Percentiles rank a stretch among this genome's conserved stretches.
phyloP scores from a whole-genome alignment of 2,113 vertebrate species.

The Bungarus multicinctus region DNA sequence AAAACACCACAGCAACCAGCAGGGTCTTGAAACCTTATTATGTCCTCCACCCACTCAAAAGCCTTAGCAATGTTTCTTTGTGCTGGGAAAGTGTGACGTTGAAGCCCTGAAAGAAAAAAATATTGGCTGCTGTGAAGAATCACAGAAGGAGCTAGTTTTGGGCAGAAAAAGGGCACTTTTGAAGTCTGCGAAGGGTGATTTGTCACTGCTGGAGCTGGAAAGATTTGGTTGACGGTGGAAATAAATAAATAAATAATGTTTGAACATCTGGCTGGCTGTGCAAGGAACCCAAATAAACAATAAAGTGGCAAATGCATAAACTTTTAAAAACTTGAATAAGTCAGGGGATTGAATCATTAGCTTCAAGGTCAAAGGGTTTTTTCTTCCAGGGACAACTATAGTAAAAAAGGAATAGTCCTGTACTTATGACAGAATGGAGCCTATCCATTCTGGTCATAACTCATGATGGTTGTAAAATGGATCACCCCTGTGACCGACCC shows the following conservation, averaged over 20 bases:
- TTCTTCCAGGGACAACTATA: too few species aligned
- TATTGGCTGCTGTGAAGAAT: not conserved
- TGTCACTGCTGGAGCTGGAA: not conserved
- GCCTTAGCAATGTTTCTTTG: accelerated
- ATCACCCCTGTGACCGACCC: not conserved
- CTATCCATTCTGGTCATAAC: not conserved
- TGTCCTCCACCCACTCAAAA: not conserved
- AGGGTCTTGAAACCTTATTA: not conserved
- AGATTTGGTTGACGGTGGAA: not conserved
- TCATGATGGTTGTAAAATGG: not conserved
- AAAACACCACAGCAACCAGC: not conserved
- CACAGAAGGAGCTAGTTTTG: not conserved
- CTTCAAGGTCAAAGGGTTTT: not conserved
- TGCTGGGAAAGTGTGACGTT: not conserved
- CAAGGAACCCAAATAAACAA: not conserved
- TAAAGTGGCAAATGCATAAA: not conserved
- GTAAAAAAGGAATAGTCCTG: too few species aligned
- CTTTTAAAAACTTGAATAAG: not conserved
- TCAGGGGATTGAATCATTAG: not conserved
- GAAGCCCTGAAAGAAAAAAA: not conserved
- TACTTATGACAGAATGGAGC: too few species aligned
- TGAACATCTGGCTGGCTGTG: not conserved
- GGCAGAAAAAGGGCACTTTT: not conserved
- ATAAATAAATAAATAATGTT: not conserved
- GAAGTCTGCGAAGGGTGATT: not conserved